These are phyloP conservation scores for Chymomyza caudatula DNA, from an alignment of 2,888 invertebrate genomes.

Conservation along the genomic window DNA sequence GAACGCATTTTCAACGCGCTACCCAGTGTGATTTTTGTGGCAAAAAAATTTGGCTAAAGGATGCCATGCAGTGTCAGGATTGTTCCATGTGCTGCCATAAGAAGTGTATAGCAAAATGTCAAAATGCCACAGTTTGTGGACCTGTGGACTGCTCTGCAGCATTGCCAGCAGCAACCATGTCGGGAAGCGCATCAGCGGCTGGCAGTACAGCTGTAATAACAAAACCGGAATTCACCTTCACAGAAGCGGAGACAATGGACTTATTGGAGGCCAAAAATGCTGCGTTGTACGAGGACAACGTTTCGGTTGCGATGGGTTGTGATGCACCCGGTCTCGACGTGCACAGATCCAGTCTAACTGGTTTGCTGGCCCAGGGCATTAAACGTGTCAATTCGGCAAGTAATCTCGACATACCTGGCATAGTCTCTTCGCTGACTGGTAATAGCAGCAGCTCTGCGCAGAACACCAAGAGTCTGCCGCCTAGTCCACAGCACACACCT, in stretches of 20 bases:
- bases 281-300: constrained; percentile 21
- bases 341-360: constrained; percentile 77
- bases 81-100: constrained; percentile 96
- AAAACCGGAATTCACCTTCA: constrained; percentile 79
- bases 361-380: constrained; percentile 80
- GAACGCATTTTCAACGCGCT: constrained; percentile 92
- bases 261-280: constrained; percentile 40
- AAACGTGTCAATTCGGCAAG: constrained; percentile 86
- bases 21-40: constrained; percentile 96
- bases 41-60: constrained; percentile 98
- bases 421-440: constrained; percentile 78
- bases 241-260: constrained; percentile 72
- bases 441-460: constrained; percentile 25
- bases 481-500: constrained; percentile 87
- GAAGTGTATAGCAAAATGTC: constrained; percentile 94
- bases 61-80: constrained; percentile 93
- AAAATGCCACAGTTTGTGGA: constrained; percentile 83
- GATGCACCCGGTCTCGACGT: constrained; percentile 50
- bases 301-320: background rate
- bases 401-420: constrained; percentile 82
- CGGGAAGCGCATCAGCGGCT: background rate
- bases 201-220: constrained; percentile 33
- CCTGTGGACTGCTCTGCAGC: constrained; percentile 75
- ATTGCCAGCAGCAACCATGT: constrained; percentile 18
- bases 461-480: constrained; percentile 84